A percentile compares a stretch with the other conserved stretches of the same genome.
These are phyloP conservation scores for Pavo muticus DNA, from an alignment of 2,113 vertebrate species.

Conservation along the genomic window DNA sequence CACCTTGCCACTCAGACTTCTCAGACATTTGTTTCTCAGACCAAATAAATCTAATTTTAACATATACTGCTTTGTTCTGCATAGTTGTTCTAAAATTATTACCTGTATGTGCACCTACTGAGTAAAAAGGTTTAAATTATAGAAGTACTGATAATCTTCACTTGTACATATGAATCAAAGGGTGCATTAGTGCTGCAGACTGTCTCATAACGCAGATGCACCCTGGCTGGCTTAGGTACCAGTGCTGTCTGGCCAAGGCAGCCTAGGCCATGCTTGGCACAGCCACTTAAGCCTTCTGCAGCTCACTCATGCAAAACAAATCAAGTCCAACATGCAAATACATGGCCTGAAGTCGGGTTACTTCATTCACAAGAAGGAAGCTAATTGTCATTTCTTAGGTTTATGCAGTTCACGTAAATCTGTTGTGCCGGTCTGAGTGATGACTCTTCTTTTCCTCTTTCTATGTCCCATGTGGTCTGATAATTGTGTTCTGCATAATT, in stretches of 20 bases:
- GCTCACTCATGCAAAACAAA: fast-evolving
- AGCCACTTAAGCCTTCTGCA: background rate
- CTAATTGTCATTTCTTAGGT: background rate
- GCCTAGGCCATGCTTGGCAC: no score
- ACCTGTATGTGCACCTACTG: background rate
- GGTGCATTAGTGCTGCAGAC: background rate
- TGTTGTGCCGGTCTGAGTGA: background rate
- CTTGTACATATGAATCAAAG: background rate
- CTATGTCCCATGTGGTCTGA: background rate
- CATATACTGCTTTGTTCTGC: background rate
- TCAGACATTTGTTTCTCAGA: background rate
- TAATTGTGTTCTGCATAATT: constrained; percentile 2
- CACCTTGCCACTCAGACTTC: background rate
- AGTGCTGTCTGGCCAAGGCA: background rate
- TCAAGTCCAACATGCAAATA: background rate
- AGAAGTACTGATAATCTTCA: background rate
- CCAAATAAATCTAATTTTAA: background rate
- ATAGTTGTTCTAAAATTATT: background rate
- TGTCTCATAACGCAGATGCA: background rate
- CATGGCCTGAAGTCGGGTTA: background rate
- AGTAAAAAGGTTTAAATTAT: background rate
- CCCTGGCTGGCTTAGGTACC: no score
- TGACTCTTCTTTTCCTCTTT: background rate
- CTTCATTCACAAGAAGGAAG: background rate
- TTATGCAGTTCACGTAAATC: constrained; percentile 69